Evolutionary conservation across 2,888 invertebrate species (phyloP), one percentile per base, ranked within the genome.

Genomic region (Hydroisotoma schaefferi): DNA sequence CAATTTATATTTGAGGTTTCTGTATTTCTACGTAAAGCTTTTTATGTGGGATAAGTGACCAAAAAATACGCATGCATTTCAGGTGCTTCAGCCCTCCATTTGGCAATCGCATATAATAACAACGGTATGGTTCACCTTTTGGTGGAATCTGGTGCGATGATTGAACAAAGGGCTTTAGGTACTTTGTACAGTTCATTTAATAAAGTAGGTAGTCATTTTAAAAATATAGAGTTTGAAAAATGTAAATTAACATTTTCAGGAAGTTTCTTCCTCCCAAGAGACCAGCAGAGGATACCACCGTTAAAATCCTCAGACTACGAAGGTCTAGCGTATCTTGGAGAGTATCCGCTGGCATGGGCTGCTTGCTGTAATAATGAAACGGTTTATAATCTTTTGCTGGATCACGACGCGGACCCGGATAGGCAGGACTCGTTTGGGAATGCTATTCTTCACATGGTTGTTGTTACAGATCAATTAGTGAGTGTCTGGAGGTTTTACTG

Each of bases 361-460:
- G 97, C 97, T 0, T 97, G 97, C 77, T 91, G 94, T 75, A 93
- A 94, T 61, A 94, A 95, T 76, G 94, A 97, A 78, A 92, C 94
- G 53, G 94, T 95, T 12, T 99, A 99, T 76, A 98, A 99, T 79
- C 82, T 94, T 62, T 82, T 99, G 1, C 80, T 97, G 55, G 94
- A 95, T 73, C 86, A 86, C 48, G 94, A 90, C 1, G 94, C 97
- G 0, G 87, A 98, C 78, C 98, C 98, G 0, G 94, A 99, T 77
- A 82, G 86, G n/a, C 90, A 93, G 76, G 98, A 99, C 77, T 86
- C 90, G 0, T 97, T 94, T 75, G 99, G 99, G 12, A 99, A 99
- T 76, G 97, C 94, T 85, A 93, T 97, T 67, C 81, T 99, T n/a
- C 99, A 99, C 76, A 97, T 99, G 94, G 94, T 98, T 37, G 98